These are phyloP conservation scores for rabbit (Oryctolagus cuniculus) DNA, from an alignment of 2,113 vertebrate genomes.

Conservation along the genomic window mOryCun1.1 NC_091444.1:5258501-5259000, in stretches of 20 bases:
- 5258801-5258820: not conserved
- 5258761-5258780: too few relatives aligned
- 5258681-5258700: not conserved
- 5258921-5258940: too few relatives aligned
- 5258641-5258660: too few relatives aligned
- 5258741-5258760: too few relatives aligned
- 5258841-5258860: not conserved
- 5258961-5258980: too few relatives aligned
- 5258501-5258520: not conserved
- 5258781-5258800: too few relatives aligned
- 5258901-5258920: too few relatives aligned
- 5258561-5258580: not conserved
- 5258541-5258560: not conserved
- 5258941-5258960: too few relatives aligned
- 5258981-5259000: too few relatives aligned
- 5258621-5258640: not conserved
- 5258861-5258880: not conserved
- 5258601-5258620: not conserved
- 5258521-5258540: not conserved
- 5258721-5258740: too few relatives aligned
- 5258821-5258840: not conserved
- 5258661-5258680: fast-evolving
- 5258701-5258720: too few relatives aligned
- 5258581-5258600: not conserved
- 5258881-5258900: too few relatives aligned